Percentiles rank a stretch among this genome's conserved stretches.
Conservation (phyloP, 2,113 vertebrate species). For the Suricata suricatta region DNA sequence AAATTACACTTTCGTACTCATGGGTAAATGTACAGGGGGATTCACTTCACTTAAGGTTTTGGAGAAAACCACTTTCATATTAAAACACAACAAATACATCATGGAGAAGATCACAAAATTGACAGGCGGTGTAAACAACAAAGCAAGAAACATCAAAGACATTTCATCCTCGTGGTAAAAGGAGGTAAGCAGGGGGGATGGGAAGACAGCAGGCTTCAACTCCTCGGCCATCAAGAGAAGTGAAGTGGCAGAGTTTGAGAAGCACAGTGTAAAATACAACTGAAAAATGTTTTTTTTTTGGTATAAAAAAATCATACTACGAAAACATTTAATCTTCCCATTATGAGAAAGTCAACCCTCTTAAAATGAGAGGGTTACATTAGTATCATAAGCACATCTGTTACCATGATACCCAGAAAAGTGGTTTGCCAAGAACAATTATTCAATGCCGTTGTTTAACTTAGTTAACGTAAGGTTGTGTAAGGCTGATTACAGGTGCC, state of each 20-base stretch:
- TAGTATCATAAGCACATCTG: not conserved
- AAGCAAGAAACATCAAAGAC: not conserved
- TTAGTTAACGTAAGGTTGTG: not conserved
- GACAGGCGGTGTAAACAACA: not conserved
- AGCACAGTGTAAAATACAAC: not conserved
- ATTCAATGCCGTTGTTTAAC: not conserved
- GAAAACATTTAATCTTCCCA: not conserved
- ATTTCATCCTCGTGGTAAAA: not conserved
- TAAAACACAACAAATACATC: not conserved
- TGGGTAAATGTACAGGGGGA: not conserved
- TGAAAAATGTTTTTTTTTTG: constrained; percentile 40
- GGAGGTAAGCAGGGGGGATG: not conserved
- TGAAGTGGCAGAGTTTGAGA: not conserved
- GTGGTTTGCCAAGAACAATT: constrained; percentile 21
- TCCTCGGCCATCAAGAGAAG: not conserved
- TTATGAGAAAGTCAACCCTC: not conserved
- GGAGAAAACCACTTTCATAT: not conserved
- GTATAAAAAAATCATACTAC: not conserved
- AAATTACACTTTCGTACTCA: not conserved
- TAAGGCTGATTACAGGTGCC: not conserved
- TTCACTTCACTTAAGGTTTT: not conserved
- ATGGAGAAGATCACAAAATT: not conserved
- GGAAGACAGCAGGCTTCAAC: not conserved
- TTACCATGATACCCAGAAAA: constrained; percentile 13
- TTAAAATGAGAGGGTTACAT: not conserved